Base-by-base conservation (phyloP, 2,113 vertebrate genomes). In the Lonchura striata region DNA sequence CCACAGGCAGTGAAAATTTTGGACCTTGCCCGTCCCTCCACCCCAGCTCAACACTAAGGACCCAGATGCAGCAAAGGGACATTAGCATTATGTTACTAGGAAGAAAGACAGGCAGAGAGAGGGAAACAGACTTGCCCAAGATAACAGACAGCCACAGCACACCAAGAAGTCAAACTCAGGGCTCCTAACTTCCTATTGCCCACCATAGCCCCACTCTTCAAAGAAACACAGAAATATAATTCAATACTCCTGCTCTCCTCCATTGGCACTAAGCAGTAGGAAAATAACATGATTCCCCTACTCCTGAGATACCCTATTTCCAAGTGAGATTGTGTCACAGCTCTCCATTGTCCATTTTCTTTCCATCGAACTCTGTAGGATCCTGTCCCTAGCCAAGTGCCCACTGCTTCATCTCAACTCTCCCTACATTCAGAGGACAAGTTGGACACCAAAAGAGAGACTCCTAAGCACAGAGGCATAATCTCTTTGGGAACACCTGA, bases 41-140 rank as follows among this genome's bases (percentile, higher is more conserved):
- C 60, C 81, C 91, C 93, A 92, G 65, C 49, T 82, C 56, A 84
- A 76, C 4, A 28, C 22, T 21, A 75, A 82, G 46, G 37, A 92
- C 72, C 71, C 88, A 90, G 85, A 88, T 88, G 64, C 72, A 96
- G 96, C 80, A 88, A 90, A 75, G n/a, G 88, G 71, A 88, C 88
- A 90, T 94, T 46, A 96, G 95, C 92, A 37, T 88, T 78, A 53
- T 93, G 94, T 96, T 95, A 95, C 74, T 52, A 93, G 76, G 86
- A 91, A 90, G 82, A 94, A 96, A 91, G 86, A 82, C 77, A 96
- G 84, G 75, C 75, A 90, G 64, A 57, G 30, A 94, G 86, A 92
- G 60, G 46, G 70, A 94, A 95, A 92, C 21, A 86, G 56, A 86
- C 56, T 71, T 94, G 87, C 71, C 95, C 82, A 94, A 84, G 57